These are phyloP conservation scores for Ophion slaviceki DNA, from an alignment of 2,888 invertebrate species.

Conservation along the genomic window DNA sequence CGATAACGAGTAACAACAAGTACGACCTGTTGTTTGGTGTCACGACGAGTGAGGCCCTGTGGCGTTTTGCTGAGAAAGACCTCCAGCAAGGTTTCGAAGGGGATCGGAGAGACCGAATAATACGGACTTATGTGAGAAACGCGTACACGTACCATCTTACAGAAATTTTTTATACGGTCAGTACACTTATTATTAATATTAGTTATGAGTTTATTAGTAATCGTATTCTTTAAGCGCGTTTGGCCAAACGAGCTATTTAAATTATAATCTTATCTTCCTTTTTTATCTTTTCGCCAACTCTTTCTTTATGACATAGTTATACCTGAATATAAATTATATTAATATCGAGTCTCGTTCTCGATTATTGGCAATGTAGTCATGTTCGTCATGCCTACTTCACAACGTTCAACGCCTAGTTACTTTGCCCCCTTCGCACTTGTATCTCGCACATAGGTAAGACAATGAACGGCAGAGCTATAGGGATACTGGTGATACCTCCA, in stretches of 20 bases:
- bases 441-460: constrained; percentile 62
- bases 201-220: neutral
- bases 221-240: too few relatives aligned
- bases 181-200: constrained; percentile 45
- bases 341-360: too few relatives aligned
- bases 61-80: constrained; percentile 94
- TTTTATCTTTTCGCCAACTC: too few relatives aligned
- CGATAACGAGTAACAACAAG: constrained; percentile 84
- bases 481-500: neutral
- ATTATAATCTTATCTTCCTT: too few relatives aligned
- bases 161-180: constrained; percentile 97
- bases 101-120: constrained; percentile 93
- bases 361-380: too few relatives aligned
- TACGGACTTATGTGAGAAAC: constrained; percentile 96
- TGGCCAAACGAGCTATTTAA: too few relatives aligned
- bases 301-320: too few relatives aligned
- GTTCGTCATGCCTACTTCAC: too few relatives aligned
- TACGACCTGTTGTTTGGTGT: constrained; percentile 96
- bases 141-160: constrained; percentile 97
- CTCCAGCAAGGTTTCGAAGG: constrained; percentile 94
- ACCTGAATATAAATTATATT: too few relatives aligned
- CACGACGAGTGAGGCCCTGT: constrained; percentile 95
- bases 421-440: constrained; percentile 68
- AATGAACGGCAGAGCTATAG: constrained; percentile 18
- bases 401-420: too few relatives aligned